A percentile compares a stretch with the other conserved stretches of the same genome.
Conservation (phyloP, 2,888 invertebrate genomes). For the Norana najaformis region DNA sequence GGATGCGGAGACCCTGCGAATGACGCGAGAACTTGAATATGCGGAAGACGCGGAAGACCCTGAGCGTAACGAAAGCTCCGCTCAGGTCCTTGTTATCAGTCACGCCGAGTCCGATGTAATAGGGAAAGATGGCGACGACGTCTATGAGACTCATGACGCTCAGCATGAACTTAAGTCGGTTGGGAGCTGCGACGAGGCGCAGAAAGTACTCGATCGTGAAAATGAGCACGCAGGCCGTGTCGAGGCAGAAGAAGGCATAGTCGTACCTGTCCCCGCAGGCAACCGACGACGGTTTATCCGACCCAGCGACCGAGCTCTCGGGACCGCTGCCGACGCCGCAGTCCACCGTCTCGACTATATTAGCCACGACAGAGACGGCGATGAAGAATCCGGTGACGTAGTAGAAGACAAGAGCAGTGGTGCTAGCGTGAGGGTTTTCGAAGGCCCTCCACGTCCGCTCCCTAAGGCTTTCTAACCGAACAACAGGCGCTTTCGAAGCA, state of each 20-base stretch:
- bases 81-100: conserved; percentile 98
- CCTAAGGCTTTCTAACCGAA: conserved; percentile 72
- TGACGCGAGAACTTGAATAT: conserved; percentile 99
- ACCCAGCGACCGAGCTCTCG: neutral
- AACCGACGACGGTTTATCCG: conserved; percentile 65
- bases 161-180: conserved; percentile 93
- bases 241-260: conserved; percentile 90
- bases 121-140: conserved; percentile 97
- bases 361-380: conserved; percentile 98
- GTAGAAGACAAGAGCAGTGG: conserved; percentile 96
- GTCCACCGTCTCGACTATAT: conserved; percentile 95
- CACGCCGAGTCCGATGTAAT: conserved; percentile 90
- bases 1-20: conserved; percentile 95
- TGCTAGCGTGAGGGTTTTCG: conserved; percentile 96
- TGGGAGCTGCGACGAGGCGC: conserved; percentile 92
- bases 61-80: conserved; percentile 95
- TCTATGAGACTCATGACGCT: conserved; percentile 99
- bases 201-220: conserved; percentile 91
- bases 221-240: conserved; percentile 99
- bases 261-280: conserved; percentile 93
- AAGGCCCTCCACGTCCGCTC: conserved; percentile 99
- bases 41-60: conserved; percentile 98
- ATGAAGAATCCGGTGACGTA: conserved; percentile 99
- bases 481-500: conserved; percentile 62
- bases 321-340: conserved; percentile 69